phyloP scores from a whole-genome alignment of 2,797 vertebrate species.

The Astyanax mexicanus region DNA sequence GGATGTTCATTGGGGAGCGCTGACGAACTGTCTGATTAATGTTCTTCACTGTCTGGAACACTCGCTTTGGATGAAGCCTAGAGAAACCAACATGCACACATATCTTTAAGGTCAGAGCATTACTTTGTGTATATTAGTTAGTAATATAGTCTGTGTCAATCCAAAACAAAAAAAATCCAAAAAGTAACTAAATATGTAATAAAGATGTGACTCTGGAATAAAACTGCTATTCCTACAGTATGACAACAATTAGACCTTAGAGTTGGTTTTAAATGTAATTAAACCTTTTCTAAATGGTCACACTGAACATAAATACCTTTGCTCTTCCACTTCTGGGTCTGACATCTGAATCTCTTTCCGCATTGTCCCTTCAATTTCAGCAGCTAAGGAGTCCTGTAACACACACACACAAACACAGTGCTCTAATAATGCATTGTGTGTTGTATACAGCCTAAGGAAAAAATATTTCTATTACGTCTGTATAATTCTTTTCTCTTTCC shows the following conservation, averaged over 20 bases:
- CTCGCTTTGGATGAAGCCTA: slow-evolving; percentile 91
- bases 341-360: slow-evolving; percentile 95
- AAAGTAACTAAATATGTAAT: too few species aligned
- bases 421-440: background rate
- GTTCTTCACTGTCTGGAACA: slow-evolving; percentile 94
- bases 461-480: background rate
- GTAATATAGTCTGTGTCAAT: too few species aligned
- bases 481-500: background rate
- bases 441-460: background rate
- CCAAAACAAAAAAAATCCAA: too few species aligned
- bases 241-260: background rate
- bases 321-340: slow-evolving; percentile 90
- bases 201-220: too few species aligned
- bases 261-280: background rate
- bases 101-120: too few species aligned
- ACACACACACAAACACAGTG: slow-evolving; percentile 22
- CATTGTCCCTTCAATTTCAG: slow-evolving; percentile 99
- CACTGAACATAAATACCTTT: too few species aligned
- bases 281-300: too few species aligned
- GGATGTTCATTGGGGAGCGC: slow-evolving; percentile 96
- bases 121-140: background rate
- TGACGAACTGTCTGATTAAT: slow-evolving; percentile 94
- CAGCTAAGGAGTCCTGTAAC: slow-evolving; percentile 93
- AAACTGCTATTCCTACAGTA: background rate
- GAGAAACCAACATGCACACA: slow-evolving; percentile 7